Evolutionary conservation across 2,888 invertebrate species (phyloP).

Genomic region (Macrosoma leucophasiata): DNA sequence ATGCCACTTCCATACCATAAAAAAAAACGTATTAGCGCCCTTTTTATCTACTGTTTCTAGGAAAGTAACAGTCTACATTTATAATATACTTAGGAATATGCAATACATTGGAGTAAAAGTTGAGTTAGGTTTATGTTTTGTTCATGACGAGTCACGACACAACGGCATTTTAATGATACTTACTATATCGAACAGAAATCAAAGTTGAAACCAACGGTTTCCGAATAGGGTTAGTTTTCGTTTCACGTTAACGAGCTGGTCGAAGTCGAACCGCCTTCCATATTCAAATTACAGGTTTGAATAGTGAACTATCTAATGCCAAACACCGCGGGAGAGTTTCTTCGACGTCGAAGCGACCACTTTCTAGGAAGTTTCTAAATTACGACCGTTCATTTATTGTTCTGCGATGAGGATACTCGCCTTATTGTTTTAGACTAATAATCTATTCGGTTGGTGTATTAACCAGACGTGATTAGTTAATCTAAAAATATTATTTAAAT

Average conservation of each 20-base stretch:
- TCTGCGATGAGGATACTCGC: no score
- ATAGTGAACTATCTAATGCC: constrained; percentile 36
- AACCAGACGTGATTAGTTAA: no score
- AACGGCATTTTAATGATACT: constrained; percentile 6
- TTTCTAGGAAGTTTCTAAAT: constrained; percentile 47
- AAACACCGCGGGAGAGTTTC: constrained; percentile 36
- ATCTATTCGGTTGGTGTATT: no score
- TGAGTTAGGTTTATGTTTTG: no score
- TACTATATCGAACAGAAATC: constrained; percentile 10
- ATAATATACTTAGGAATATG: no score
- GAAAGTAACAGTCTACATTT: no score
- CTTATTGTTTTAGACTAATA: no score
- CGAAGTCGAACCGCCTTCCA: constrained; percentile 35
- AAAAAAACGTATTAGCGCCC: no score
- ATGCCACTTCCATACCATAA: no score
- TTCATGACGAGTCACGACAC: background rate
- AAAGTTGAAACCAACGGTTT: constrained; percentile 28
- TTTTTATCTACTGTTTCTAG: no score
- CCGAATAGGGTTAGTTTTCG: constrained; percentile 35
- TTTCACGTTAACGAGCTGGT: constrained; percentile 39
- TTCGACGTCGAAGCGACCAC: constrained; percentile 31
- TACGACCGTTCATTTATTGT: constrained; percentile 26
- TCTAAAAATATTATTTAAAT: no score
- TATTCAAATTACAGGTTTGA: constrained; percentile 60
- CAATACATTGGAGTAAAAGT: no score